Evolutionary conservation across 1,140 invertebrate genomes (phyloP), one percentile per base, ranked within the genome.

Genomic region (Acromyrmex echinatior): DNA sequence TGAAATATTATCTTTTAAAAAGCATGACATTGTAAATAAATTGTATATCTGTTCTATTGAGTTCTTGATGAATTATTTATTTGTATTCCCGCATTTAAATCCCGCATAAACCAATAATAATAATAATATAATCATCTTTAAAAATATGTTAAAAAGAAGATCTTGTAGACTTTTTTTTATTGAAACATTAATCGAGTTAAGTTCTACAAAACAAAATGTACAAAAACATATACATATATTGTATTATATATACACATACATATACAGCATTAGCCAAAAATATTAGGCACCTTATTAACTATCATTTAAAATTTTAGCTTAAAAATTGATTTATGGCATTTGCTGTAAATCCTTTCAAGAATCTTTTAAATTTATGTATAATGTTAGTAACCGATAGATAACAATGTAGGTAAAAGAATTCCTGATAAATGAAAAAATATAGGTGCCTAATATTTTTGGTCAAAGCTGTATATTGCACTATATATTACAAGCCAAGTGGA

Each of bases 31-130:
- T 94, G 93, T 94, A 94, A 94, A 94, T 94, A 94, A 93, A 94
- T 93, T 94, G 93, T 94, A 94, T 92, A 94, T 91, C 93, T 93
- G 92, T 93, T 93, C 87, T 93, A 93, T 53, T 89, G 58, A 87
- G 1, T 68, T 0, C 28, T 76, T 35, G 16, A 28, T 73, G 10
- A 0, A 58, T 81, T 31, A 56, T 49, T 71, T 31, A 14, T 39
- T 77, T 5, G 7, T 63, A 31, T 65, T 58, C 25, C 39, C 12
- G 14, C n/a, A 18, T 49, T 63, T 4, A 0, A 18, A 1, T 25
- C 35, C 35, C 14, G 16, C 25, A 70, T 18, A 49, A 7, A 73
- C 4, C 28, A 53, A 62, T 28, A 77, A 68, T 2, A 6, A 35
- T 28, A 31, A 31, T 45, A 45, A 10, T 10, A 45, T 10, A 45